Evolutionary conservation across 92 coral and sea anemone species (phyloP).

Genomic region (Porites rus): DNA sequence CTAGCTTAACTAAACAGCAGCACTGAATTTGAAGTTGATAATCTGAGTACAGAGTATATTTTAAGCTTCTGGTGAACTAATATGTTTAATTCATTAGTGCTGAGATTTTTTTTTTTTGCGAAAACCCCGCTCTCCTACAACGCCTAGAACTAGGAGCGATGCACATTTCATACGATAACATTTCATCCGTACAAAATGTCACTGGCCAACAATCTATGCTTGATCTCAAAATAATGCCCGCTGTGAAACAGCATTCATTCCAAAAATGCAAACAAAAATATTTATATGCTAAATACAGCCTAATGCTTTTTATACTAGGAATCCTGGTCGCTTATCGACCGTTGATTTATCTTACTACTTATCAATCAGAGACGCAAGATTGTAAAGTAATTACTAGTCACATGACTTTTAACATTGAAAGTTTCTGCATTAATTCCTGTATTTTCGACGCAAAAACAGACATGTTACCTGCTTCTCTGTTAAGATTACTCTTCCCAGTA

Average conservation of each 20-base stretch:
- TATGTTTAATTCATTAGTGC: not conserved
- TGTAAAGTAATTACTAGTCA: no score
- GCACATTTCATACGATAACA: not conserved
- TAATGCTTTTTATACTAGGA: no score
- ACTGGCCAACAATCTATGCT: not conserved
- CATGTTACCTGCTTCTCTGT: conserved; percentile 95
- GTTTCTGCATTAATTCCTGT: not conserved
- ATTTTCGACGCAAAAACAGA: not conserved
- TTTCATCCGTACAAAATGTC: not conserved
- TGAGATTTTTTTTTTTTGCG: not conserved
- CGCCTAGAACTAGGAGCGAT: no score
- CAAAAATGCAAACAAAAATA: no score
- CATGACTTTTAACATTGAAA: no score
- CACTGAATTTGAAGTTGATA: not conserved
- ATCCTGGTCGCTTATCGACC: no score
- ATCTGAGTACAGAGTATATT: not conserved
- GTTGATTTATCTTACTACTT: no score
- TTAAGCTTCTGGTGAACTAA: no score
- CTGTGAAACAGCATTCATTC: no score
- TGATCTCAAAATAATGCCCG: no score
- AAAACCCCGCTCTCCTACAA: not conserved
- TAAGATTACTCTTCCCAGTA: conserved; percentile 94
- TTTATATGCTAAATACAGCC: no score
- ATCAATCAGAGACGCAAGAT: no score
- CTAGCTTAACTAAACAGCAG: not conserved